Percentiles rank a stretch among this genome's conserved stretches.
Conservation (phyloP, 2,888 invertebrate genomes). For the Aelia acuminata region DNA sequence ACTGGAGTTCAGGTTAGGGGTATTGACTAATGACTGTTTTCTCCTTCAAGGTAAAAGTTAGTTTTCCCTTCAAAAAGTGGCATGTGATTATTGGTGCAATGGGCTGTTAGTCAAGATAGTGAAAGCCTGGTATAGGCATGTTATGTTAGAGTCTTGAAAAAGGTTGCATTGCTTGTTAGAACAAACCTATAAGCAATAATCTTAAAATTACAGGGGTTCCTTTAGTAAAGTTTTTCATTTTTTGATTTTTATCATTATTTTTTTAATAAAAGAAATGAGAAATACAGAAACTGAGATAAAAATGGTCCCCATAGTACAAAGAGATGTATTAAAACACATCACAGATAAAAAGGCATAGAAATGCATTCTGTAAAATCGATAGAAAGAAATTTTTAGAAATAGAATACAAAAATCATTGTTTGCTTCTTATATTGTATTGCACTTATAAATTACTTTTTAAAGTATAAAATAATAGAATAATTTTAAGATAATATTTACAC, state of each 20-base stretch:
- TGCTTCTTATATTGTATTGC: not conserved
- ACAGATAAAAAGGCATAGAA: conserved; percentile 48
- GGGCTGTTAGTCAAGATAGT: too few relatives aligned
- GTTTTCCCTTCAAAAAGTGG: too few relatives aligned
- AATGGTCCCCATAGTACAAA: conserved; percentile 55
- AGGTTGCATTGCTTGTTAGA: too few relatives aligned
- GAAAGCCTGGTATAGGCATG: too few relatives aligned
- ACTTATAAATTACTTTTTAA: not conserved
- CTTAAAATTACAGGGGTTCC: not conserved
- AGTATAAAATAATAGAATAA: not conserved
- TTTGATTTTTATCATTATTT: not conserved
- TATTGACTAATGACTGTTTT: too few relatives aligned
- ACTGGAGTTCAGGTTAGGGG: too few relatives aligned
- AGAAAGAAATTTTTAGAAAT: conserved; percentile 11
- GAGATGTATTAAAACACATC: conserved; percentile 56
- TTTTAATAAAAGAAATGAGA: conserved; percentile 15
- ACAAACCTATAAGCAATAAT: not conserved
- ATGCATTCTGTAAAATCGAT: not conserved
- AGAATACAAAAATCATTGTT: conserved; percentile 4
- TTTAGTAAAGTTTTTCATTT: not conserved
- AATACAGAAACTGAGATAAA: conserved; percentile 32
- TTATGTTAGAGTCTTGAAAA: too few relatives aligned
- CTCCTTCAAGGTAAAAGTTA: too few relatives aligned
- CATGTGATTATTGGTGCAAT: too few relatives aligned
- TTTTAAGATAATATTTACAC: not conserved